Base-by-base conservation (phyloP, 2,797 vertebrate species). In the Gephyroberyx darwinii region DNA sequence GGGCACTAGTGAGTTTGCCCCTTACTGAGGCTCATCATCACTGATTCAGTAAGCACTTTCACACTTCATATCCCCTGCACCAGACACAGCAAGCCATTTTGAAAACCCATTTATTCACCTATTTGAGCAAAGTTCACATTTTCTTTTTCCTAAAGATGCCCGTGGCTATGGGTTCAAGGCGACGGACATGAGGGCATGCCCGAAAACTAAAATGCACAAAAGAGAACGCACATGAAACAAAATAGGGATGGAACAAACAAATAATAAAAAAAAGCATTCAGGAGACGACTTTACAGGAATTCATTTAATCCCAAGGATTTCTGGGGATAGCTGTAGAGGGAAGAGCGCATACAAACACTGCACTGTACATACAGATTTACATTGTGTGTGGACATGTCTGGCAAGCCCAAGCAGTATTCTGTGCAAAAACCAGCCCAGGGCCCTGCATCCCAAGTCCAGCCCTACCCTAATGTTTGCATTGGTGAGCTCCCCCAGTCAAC, bases 341-440 rank as follows among this genome's bases (percentile, higher is more conserved):
- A 85, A 78, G 88, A 85, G 89, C 80, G 84, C 74, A 71, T 87
- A 90, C 88, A 92, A 90, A 91, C 90, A 90, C 90, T 88, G 81
- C 80, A 85, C 84, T 88, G 88, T 91, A 91, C 92, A 91, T 86
- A 90, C 83, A 92, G 89, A 89, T 92, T 91, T 92, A 93, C 91
- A 91, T 67, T 71, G 78, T 47, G 51, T 75, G 64, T 77, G 74
- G 53, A 82, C 78, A 87, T 75, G 63, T 50, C 69, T 74, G 66
- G 67, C 51, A 67, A 68, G 57, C 51, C 60, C 78, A 9, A 80
- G 73, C 58, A 16, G 64, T 67, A 73, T 74, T 79, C 82, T 77
- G 78, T 75, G 82, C 84, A 89, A 75, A 75, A 30, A 26, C 72
- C 55, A 74, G 39, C 20, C 1, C 2, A 0, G 3, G 59, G 20